phyloP scores from a whole-genome alignment of 2,113 vertebrate genomes.

The Neotragus pygmaeus region DNA sequence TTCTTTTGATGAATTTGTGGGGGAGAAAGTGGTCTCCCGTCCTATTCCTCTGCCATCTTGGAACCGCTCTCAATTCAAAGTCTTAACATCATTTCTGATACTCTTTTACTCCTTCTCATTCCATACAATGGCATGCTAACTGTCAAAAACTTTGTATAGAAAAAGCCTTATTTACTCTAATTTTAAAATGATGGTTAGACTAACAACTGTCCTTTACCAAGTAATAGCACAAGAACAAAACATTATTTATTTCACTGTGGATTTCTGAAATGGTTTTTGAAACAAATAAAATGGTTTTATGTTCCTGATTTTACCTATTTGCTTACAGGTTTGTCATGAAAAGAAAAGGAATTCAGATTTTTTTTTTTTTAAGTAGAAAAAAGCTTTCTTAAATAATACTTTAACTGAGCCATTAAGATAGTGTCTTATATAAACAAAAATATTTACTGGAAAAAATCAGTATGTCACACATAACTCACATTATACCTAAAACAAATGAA shows the following conservation, averaged over 20 bases:
- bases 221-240: background rate
- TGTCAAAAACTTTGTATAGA: background rate
- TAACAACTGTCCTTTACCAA: background rate
- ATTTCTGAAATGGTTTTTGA: background rate
- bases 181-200: background rate
- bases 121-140: background rate
- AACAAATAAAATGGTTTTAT: background rate
- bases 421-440: background rate
- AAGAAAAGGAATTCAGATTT: background rate
- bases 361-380: background rate
- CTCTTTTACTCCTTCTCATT: background rate
- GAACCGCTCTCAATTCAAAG: no score
- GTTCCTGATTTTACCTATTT: background rate
- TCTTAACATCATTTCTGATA: background rate
- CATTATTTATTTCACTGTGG: background rate
- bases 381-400: background rate
- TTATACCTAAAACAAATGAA: background rate
- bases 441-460: background rate
- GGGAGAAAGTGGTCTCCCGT: no score
- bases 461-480: background rate
- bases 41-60: no score
- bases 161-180: background rate
- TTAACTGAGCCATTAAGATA: background rate
- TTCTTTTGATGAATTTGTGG: no score
- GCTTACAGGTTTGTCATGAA: background rate